A percentile compares a stretch with the other conserved stretches of the same genome.
Conservation (phyloP, 1,140 invertebrate species). For the Orius laevigatus region DNA sequence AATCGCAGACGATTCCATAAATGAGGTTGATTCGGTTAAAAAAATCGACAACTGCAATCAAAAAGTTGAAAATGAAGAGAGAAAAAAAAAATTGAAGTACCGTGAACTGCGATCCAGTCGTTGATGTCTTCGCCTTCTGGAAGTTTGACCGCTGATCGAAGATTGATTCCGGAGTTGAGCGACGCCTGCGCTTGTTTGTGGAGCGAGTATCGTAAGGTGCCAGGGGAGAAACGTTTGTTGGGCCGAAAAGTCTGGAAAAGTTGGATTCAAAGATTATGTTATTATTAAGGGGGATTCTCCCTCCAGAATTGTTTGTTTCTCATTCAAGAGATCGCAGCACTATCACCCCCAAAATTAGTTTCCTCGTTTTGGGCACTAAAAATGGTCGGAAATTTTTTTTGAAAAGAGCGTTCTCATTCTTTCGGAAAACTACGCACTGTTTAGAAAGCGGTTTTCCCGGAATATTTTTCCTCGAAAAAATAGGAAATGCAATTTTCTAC, state of each 20-base stretch:
- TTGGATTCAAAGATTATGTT: not conserved
- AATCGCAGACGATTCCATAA: slow-evolving; percentile 78
- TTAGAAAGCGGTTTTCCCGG: too few relatives aligned
- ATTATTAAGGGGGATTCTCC: not conserved
- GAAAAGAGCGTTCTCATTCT: too few relatives aligned
- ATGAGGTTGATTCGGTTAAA: slow-evolving; percentile 92
- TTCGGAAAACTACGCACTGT: too few relatives aligned
- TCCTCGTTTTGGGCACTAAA: too few relatives aligned
- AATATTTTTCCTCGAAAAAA: too few relatives aligned
- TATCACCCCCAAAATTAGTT: too few relatives aligned
- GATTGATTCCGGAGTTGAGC: slow-evolving; percentile 83
- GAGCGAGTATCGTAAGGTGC: slow-evolving; percentile 78
- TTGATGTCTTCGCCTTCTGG: slow-evolving; percentile 76
- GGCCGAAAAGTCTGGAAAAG: slow-evolving; percentile 64
- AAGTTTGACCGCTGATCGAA: slow-evolving; percentile 66
- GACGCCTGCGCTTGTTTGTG: slow-evolving; percentile 91
- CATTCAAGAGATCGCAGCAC: too few relatives aligned
- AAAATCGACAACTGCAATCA: slow-evolving; percentile 72
- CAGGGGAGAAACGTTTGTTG: slow-evolving; percentile 79
- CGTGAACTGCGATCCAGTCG: slow-evolving; percentile 93
- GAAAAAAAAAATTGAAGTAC: slow-evolving; percentile 29
- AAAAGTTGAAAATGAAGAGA: too few relatives aligned
- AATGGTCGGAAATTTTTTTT: too few relatives aligned
- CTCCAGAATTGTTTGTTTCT: too few relatives aligned
- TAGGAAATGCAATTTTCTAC: too few relatives aligned